These are phyloP conservation scores for Drosophila subobscura DNA, from an alignment of 1,140 invertebrate genomes.

Conservation along the genomic window DNA sequence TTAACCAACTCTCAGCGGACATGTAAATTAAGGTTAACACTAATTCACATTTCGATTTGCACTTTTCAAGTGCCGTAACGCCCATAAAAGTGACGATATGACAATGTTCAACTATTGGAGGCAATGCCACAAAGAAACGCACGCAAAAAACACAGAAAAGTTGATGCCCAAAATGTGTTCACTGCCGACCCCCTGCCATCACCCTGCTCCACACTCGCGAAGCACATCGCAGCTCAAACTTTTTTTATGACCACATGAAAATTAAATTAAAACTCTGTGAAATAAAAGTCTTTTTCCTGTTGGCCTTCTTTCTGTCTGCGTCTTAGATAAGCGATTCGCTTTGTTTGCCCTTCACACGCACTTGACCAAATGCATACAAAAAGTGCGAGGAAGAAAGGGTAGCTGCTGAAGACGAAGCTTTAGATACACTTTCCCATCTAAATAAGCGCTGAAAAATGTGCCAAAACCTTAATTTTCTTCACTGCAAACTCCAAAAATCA, in stretches of 20 bases:
- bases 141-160: constrained; percentile 2
- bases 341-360: constrained; percentile 71
- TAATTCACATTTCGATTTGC: constrained; percentile 60
- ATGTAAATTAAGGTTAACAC: constrained; percentile 55
- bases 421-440: constrained; percentile 2
- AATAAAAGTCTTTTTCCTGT: constrained; percentile 38
- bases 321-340: constrained; percentile 49
- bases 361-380: too few species aligned
- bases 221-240: neutral
- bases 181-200: too few species aligned
- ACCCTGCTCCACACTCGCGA: neutral
- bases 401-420: constrained; percentile 21
- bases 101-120: neutral
- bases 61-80: constrained; percentile 6
- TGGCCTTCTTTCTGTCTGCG: constrained; percentile 18
- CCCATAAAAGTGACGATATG: constrained; percentile 37
- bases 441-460: neutral
- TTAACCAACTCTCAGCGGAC: neutral
- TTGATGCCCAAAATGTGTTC: neutral
- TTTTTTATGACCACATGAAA: constrained; percentile 63
- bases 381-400: too few species aligned
- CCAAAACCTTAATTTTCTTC: neutral
- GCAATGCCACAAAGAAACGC: too few species aligned
- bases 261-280: constrained; percentile 70
- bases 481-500: neutral